Evolutionary conservation across 2,113 vertebrate genomes (phyloP).

Genomic region (Nerophis lumbriciformis): DNA sequence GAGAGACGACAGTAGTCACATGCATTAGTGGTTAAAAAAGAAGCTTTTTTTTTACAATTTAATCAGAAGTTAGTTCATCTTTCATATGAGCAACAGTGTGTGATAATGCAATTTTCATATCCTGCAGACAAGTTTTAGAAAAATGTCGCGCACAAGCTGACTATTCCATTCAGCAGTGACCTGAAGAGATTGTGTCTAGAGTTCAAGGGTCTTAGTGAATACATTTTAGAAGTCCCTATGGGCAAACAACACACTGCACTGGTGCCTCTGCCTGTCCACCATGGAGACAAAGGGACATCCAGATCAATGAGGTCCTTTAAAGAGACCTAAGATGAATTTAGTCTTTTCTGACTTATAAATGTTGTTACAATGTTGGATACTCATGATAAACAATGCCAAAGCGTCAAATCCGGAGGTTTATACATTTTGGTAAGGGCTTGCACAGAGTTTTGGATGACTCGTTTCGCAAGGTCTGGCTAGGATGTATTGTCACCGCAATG

Average conservation of each 20-base stretch:
- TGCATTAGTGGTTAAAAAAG: slow-evolving; percentile 13
- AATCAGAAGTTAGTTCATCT: slow-evolving; percentile 1
- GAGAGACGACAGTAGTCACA: slow-evolving; percentile 37
- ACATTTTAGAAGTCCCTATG: slow-evolving; percentile 39
- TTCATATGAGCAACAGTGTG: not conserved
- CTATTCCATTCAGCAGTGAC: slow-evolving; percentile 28
- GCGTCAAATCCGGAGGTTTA: not conserved
- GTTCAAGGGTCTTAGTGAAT: slow-evolving; percentile 26
- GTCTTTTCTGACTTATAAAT: too few relatives aligned
- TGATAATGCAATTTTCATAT: slow-evolving; percentile 8
- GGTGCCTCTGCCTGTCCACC: slow-evolving; percentile 18
- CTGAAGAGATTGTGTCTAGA: slow-evolving; percentile 31
- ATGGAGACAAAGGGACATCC: slow-evolving; percentile 30
- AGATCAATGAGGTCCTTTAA: slow-evolving; percentile 10
- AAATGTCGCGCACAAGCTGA: slow-evolving; percentile 25
- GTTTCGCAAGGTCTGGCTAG: too few relatives aligned
- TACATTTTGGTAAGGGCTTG: too few relatives aligned
- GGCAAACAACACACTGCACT: slow-evolving; percentile 23
- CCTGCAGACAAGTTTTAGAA: slow-evolving; percentile 15
- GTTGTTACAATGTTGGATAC: too few relatives aligned
- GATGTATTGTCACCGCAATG: too few relatives aligned
- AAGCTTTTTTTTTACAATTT: slow-evolving; percentile 9
- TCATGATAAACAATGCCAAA: too few relatives aligned
- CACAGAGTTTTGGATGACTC: too few relatives aligned
- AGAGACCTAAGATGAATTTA: too few relatives aligned